Evolutionary conservation across 2,888 invertebrate genomes (phyloP), one percentile per base, ranked within the genome.

Genomic region (Drosophila setosimentum): DNA sequence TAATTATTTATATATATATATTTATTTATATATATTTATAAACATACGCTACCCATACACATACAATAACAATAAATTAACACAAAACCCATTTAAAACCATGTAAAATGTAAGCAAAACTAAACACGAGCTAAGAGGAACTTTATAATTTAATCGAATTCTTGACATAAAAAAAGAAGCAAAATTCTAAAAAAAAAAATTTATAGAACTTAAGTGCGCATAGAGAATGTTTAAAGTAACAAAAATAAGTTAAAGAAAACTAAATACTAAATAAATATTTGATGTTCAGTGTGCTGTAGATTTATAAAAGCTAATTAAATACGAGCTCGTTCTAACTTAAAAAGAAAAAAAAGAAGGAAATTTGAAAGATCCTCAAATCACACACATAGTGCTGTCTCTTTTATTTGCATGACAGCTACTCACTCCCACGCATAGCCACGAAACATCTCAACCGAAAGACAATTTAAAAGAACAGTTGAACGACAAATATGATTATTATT

Each of bases 21-120:
- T 35, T 35, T 35, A 35, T 35, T 16, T 35, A 50, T 30, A 18
- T 32, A 60, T 49, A 61, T 30, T 37, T 61, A 53, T 29, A 18
- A 58, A 29, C 30, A 60, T 57, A 45, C 42, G 35, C 51, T 57
- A 53, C 50, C 55, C 40, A 58, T 62, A 63, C 32, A 62, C 29
- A 59, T 45, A 76, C 27, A 32, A 24, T 42, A 32, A 30, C 40
- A 53, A 45, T 24, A 42, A 67, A 27, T 18, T 48, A 18, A 49
- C 62, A 64, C 73, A 63, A 81, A 29, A 51, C 40, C 42, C 78
- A 72, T 81, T 81, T 60, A 66, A 81, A 77, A 76, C 53, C 54
- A 42, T 63, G 16, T 81, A 58, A 58, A 50, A 50, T 49, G 8
- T 81, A 81, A 81, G 82, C 32, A 18, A 40, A 29, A 32, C 32